These are phyloP conservation scores for Porites australiensis DNA, from an alignment of 64 coral and sea anemone genomes.

Conservation along the genomic window DNA sequence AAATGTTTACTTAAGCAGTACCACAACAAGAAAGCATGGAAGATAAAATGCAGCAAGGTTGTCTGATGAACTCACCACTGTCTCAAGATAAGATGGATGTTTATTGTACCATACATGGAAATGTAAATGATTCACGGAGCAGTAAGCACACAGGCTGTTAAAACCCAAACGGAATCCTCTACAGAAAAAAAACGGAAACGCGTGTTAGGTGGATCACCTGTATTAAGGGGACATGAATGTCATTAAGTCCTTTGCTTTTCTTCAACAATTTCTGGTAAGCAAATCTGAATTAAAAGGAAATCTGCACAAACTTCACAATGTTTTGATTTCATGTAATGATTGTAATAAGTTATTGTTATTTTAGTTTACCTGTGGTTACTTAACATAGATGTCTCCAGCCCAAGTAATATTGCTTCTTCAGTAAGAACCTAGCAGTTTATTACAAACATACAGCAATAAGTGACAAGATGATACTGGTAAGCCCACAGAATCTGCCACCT, in stretches of 20 bases:
- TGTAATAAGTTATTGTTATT: not conserved
- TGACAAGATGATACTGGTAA: too few relatives aligned
- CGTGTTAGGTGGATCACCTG: too few relatives aligned
- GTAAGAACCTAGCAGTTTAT: constrained; percentile 73
- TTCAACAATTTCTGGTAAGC: too few relatives aligned
- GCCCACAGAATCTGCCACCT: too few relatives aligned
- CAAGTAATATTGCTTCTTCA: constrained; percentile 77
- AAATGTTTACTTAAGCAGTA: too few relatives aligned
- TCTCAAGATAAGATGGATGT: constrained; percentile 76
- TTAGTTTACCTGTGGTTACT: constrained; percentile 76
- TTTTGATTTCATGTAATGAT: too few relatives aligned
- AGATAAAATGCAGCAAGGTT: too few relatives aligned
- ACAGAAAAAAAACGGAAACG: not conserved
- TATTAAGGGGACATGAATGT: too few relatives aligned
- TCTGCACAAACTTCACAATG: too few relatives aligned
- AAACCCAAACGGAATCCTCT: constrained; percentile 95
- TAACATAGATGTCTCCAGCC: constrained; percentile 80
- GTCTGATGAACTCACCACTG: constrained; percentile 65
- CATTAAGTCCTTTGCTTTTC: too few relatives aligned
- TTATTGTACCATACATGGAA: constrained; percentile 90
- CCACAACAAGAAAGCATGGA: too few relatives aligned
- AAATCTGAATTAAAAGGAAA: too few relatives aligned
- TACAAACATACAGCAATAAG: not conserved
- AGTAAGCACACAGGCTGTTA: constrained; percentile 97
- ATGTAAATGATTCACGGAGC: constrained; percentile 97